Percentiles rank a stretch among this genome's conserved stretches.
phyloP scores from a whole-genome alignment of 37 sponge, comb jelly and placozoan genomes.

The Hormiphora californensis region DNA sequence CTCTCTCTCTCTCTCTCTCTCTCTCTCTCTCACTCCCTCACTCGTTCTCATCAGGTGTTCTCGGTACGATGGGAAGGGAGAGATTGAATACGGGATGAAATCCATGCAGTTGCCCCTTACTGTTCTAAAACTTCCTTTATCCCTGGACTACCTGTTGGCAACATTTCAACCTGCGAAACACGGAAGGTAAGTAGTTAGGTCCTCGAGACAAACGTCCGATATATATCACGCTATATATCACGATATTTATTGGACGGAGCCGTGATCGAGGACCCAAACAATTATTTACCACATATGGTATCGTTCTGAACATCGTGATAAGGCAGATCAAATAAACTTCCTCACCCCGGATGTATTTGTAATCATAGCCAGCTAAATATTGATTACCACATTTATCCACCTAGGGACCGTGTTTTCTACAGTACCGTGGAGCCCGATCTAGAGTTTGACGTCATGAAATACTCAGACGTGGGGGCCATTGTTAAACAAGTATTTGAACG shows the following conservation, averaged over 20 bases:
- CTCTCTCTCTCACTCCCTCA: too few species aligned
- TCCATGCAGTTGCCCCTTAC: constrained; percentile 20
- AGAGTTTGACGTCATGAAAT: constrained; percentile 34
- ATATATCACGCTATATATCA: too few species aligned
- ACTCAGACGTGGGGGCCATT: not conserved
- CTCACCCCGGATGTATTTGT: too few species aligned
- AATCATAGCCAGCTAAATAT: too few species aligned
- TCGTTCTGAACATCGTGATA: too few species aligned
- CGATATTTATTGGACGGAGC: too few species aligned
- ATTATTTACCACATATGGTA: too few species aligned
- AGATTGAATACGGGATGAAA: constrained; percentile 38
- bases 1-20: too few species aligned
- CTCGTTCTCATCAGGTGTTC: constrained; percentile 50
- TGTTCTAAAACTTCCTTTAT: constrained; percentile 20
- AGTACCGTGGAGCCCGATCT: not conserved
- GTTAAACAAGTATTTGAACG: constrained; percentile 13
- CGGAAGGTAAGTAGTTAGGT: constrained; percentile 24
- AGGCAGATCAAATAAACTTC: too few species aligned
- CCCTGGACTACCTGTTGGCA: constrained; percentile 11
- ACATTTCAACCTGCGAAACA: not conserved
- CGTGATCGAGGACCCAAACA: too few species aligned
- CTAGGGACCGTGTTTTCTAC: not conserved
- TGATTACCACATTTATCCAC: too few species aligned
- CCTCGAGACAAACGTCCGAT: too few species aligned
- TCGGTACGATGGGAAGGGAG: constrained; percentile 32